Percentiles rank a stretch among this genome's conserved stretches.
Evolutionary conservation across 2,113 vertebrate species (phyloP).

Genomic region (Ceratotherium simum): DNA sequence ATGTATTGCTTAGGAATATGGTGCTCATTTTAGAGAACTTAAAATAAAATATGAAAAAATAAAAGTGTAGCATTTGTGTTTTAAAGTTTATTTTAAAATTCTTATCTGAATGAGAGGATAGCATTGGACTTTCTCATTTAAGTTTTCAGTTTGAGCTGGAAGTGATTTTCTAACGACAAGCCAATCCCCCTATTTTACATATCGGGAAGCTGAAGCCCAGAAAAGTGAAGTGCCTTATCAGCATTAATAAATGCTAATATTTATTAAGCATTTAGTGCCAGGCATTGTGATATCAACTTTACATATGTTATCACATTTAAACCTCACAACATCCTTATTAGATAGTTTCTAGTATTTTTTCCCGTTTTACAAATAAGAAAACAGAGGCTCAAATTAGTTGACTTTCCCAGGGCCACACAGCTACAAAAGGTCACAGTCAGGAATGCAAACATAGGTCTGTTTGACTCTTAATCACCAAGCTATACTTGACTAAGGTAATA

Average conservation of each 20-base stretch:
- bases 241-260: not conserved
- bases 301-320: not conserved
- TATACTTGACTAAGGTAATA: not conserved
- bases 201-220: not conserved
- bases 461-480: not conserved
- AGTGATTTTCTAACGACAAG: not conserved
- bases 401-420: not conserved
- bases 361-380: not conserved
- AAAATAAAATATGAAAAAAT: slow-evolving; percentile 44
- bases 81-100: slow-evolving; percentile 14
- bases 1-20: not conserved
- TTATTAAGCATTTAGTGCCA: slow-evolving; percentile 3
- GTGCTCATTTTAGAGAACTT: not conserved
- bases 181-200: not conserved
- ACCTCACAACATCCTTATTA: not conserved
- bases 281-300: not conserved
- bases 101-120: not conserved
- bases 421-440: not conserved
- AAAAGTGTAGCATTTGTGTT: not conserved
- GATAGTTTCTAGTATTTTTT: not conserved
- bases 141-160: not conserved
- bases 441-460: not conserved
- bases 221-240: not conserved
- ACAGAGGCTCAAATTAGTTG: not conserved
- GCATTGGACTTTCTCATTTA: slow-evolving; percentile 26